phyloP scores from a whole-genome alignment of 2,113 vertebrate species.

The Upupa epops region DNA sequence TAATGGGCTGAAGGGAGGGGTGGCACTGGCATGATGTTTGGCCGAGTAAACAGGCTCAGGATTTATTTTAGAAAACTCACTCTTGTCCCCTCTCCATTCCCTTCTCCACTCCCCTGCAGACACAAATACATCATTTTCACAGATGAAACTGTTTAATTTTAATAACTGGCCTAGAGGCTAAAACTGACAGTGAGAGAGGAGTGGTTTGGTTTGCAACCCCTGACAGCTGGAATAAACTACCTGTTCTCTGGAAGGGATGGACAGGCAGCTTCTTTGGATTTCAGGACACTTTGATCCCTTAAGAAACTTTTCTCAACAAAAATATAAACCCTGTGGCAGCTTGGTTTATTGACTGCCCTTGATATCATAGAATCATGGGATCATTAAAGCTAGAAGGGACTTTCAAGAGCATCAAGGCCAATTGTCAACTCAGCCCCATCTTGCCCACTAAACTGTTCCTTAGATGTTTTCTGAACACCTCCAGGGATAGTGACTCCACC shows the following conservation, averaged over 20 bases:
- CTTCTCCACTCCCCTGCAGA: conserved; percentile 1
- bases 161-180: conserved; percentile 57
- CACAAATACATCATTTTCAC: conserved; percentile 30
- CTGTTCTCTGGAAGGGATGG: conserved; percentile 44
- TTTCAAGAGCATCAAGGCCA: no score
- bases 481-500: no score
- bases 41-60: background rate
- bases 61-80: conserved; percentile 18
- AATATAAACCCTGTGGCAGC: background rate
- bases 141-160: conserved; percentile 50
- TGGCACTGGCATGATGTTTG: background rate
- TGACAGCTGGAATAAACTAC: conserved; percentile 63
- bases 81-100: background rate
- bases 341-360: background rate
- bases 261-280: conserved; percentile 39
- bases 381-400: background rate
- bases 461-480: no score
- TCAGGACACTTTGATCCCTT: conserved; percentile 29
- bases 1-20: background rate
- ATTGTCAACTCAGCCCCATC: no score
- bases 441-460: no score
- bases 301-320: background rate
- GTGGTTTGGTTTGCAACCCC: conserved; percentile 31
- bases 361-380: background rate
- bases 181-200: conserved; percentile 54